Base-by-base conservation (phyloP, 2,888 invertebrate genomes). In the Rhingia campestris region DNA sequence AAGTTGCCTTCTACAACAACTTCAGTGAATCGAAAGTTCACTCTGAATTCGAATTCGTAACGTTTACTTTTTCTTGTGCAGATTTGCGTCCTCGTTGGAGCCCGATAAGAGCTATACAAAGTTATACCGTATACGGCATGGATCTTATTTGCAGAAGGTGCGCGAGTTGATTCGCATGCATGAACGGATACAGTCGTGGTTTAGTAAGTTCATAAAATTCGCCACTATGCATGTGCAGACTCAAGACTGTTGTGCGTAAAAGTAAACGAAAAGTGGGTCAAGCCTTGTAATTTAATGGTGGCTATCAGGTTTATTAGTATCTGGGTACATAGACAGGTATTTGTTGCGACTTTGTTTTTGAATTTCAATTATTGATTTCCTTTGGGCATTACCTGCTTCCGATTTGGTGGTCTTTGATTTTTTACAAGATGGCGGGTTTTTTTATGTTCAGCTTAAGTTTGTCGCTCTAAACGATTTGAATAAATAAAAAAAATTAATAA, bases 1-100 rank as follows among this genome's bases (percentile, higher is more conserved):
- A 47, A 47, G 47, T 22, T 6, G 6, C 6, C 6, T 22, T 4
- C 10, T 54, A 3, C 33, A 7, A 1, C 32, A 6, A 43, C n/a
- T 2, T 4, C 41, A 7, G 22, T 72, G 87, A 86, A 87, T 81
- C 75, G 81, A 86, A 86, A 85, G 82, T 80, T 86, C 69, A 82
- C 74, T 41, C 41, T 75, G 74, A 72, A 22, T 22, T 22, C 22
- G 22, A 22, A 22, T 22, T 22, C 22, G 22, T 22, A 22, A 77
- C 77, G 72, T 82, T 77, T 86, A 79, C 70, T 58, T 75, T 70
- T 81, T 7, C 30, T 35, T 32, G 35, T 14, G 12, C 6, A 69
- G 12, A 32, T 12, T 37, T 37, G 30, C 9, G 41, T 56, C 47
- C 58, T 53, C 33, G 30, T 53, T 53, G 10, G 41, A 41, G 14